A percentile compares a stretch with the other conserved stretches of the same genome.
These are phyloP conservation scores for Hiodon alosoides DNA, from an alignment of 2,113 vertebrate species.

Conservation along the genomic window DNA sequence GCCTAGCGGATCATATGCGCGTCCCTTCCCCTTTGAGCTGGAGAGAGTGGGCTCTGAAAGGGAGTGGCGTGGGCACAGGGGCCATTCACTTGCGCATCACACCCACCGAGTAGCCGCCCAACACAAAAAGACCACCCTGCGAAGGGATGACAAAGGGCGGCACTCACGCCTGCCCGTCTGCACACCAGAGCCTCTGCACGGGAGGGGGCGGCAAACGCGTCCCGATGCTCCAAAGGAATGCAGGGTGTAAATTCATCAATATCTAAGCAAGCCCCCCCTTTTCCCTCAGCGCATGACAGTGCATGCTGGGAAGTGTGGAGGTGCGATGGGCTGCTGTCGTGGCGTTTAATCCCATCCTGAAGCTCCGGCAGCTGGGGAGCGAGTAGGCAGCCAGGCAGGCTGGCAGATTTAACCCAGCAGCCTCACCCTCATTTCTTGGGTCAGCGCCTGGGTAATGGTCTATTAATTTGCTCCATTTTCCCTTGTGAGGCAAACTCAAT, in stretches of 20 bases:
- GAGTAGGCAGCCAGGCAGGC: constrained; percentile 33
- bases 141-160: neutral
- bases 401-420: constrained; percentile 58
- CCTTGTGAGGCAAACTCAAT: constrained; percentile 91
- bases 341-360: constrained; percentile 20
- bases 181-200: neutral
- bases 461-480: constrained; percentile 98
- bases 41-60: neutral
- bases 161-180: neutral
- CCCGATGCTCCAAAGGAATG: constrained; percentile 26
- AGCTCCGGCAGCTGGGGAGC: constrained; percentile 22
- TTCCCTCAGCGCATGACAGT: constrained; percentile 8
- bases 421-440: constrained; percentile 85
- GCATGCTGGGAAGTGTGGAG: constrained; percentile 9
- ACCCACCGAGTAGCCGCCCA: constrained; percentile 1
- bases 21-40: neutral
- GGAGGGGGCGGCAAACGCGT: constrained; percentile 17
- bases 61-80: constrained; percentile 18
- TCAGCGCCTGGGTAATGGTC: constrained; percentile 98
- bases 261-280: constrained; percentile 32
- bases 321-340: constrained; percentile 11
- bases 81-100: constrained; percentile 28
- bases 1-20: neutral
- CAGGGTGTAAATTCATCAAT: constrained; percentile 39
- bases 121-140: neutral